Base-by-base conservation (phyloP, 1,140 invertebrate species). In the Brachionus sp. region DNA sequence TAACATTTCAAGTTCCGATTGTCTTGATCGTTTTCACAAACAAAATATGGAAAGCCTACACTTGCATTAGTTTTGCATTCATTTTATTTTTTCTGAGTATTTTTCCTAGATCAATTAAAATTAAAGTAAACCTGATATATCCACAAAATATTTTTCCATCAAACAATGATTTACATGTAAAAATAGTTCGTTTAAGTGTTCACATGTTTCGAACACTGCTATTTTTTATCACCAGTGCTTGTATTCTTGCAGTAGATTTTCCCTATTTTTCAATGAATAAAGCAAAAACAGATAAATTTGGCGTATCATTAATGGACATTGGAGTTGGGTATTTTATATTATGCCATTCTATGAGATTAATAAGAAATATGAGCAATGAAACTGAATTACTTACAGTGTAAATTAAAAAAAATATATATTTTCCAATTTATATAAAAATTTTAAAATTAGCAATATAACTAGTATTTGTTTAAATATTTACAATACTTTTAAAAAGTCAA, bases 231-330 rank as follows among this genome's bases (percentile, higher is more conserved):
- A 77, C 73, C 12, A 77, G 73, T 53, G 73, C n/a, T 12, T 35
- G 33, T 77, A 77, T 77, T 39, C 39, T 77, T 13, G 73, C 73
- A 29, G 73, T 77, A 13, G 73, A 77, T 44, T 77, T 77, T 77
- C 33, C 23, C 6, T 29, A n/a, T 39, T 77, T 77, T 33, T 42
- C n/a, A 77, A 29, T 25, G 39, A 4, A 44, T 23, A 35, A 77
- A 44, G 93, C 93, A 0, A 98, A 98, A 89, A 95, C 94, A 7
- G 93, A 94, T 87, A 91, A 87, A 0, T 95, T 91, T 90, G 96
- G 96, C 1, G 94, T 93, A 85, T 93, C 95, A 86, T 87, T 96
- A n/a, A 98, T 98, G 97, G 96, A 98, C 87, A 91, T 93, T 44
- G 96, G 96, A 23, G 96, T 98, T 13, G 96, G 95, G 0, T 87